These are phyloP conservation scores for Lepisosteus oculatus DNA, from an alignment of 2,113 vertebrate species.

Conservation along the genomic window DNA sequence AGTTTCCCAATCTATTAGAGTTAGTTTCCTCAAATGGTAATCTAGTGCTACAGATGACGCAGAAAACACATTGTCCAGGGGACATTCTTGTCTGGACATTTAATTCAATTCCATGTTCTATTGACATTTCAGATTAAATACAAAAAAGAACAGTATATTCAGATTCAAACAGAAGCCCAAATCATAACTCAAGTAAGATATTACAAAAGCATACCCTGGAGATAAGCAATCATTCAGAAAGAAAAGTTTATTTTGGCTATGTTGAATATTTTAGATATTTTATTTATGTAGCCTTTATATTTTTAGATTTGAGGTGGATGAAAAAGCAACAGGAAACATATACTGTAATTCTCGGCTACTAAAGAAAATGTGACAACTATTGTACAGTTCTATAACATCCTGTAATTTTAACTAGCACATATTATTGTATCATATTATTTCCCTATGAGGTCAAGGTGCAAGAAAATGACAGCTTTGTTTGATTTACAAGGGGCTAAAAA, in stretches of 20 bases:
- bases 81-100: constrained; percentile 12
- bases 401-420: no score
- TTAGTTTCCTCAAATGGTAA: background rate
- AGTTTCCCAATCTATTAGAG: constrained; percentile 4
- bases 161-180: constrained; percentile 4
- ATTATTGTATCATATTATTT: no score
- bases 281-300: no score
- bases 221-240: background rate
- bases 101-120: background rate
- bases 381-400: no score
- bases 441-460: no score
- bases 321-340: no score
- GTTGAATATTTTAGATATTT: background rate
- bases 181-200: background rate
- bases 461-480: no score
- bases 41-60: constrained; percentile 7
- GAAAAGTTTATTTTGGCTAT: constrained; percentile 2
- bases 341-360: no score
- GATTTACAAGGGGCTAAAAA: no score
- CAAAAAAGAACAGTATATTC: background rate
- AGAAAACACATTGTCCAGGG: constrained; percentile 3
- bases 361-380: no score
- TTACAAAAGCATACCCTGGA: background rate
- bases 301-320: no score
- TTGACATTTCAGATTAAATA: constrained; percentile 20